Conservation (phyloP, 1,140 invertebrate genomes). For the Uloborus diversus region DNA sequence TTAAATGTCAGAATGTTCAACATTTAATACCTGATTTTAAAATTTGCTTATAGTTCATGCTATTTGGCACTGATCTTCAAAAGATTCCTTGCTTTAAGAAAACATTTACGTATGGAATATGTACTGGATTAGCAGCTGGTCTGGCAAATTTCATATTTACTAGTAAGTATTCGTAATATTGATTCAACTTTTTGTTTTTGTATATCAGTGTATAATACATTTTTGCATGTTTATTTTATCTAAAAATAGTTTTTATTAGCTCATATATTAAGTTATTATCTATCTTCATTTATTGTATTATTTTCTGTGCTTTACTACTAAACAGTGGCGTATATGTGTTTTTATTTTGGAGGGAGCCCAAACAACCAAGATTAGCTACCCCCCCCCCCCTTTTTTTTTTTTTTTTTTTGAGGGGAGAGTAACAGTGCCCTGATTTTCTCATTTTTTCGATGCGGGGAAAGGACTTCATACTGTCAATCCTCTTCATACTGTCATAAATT, state of each 20-base stretch:
- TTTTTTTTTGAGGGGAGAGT: too few relatives aligned
- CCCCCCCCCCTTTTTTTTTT: too few relatives aligned
- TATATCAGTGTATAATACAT: not conserved
- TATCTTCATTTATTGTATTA: not conserved
- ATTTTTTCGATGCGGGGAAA: too few relatives aligned
- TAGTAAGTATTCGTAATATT: not conserved
- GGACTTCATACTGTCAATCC: too few relatives aligned
- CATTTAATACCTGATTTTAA: too few relatives aligned
- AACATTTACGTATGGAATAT: slow-evolving; percentile 13
- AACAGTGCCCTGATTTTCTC: too few relatives aligned
- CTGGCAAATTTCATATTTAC: slow-evolving; percentile 27
- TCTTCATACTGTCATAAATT: too few relatives aligned
- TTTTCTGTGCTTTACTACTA: not conserved
- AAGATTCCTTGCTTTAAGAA: slow-evolving; percentile 42
- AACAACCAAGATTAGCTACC: too few relatives aligned
- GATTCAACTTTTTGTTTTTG: not conserved
- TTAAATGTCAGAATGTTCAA: too few relatives aligned
- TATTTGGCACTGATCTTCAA: slow-evolving; percentile 28
- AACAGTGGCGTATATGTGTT: not conserved
- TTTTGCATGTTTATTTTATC: not conserved
- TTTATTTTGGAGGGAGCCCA: not conserved
- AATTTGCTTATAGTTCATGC: slow-evolving; percentile 8
- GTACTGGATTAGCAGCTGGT: slow-evolving; percentile 5
- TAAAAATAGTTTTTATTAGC: not conserved
- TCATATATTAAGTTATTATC: not conserved